These are phyloP conservation scores for Ophion ellenae DNA, from an alignment of 2,888 invertebrate genomes.

Conservation along the genomic window DNA sequence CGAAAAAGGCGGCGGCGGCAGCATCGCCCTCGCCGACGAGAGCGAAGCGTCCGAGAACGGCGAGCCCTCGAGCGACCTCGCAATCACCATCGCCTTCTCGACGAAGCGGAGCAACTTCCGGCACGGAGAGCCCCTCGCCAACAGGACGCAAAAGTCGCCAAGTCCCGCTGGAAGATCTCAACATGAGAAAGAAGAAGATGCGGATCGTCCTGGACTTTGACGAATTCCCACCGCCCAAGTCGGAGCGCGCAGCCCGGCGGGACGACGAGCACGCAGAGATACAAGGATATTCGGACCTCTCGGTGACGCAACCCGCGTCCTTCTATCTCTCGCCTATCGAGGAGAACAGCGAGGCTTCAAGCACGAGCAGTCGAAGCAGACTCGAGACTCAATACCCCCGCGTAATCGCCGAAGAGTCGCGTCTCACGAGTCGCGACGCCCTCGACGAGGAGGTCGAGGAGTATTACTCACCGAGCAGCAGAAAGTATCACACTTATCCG, in stretches of 20 bases:
- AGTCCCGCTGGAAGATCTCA: slow-evolving; percentile 23
- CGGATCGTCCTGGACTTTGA: slow-evolving; percentile 76
- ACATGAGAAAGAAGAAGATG: slow-evolving; percentile 64
- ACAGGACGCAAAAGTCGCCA: slow-evolving; percentile 2
- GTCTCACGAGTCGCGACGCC: slow-evolving; percentile 32
- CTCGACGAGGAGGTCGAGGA: slow-evolving; percentile 54
- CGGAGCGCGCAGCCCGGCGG: slow-evolving; percentile 63
- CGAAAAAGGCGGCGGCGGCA: slow-evolving; percentile 14
- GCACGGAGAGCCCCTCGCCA: slow-evolving; percentile 38
- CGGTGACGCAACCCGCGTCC: slow-evolving; percentile 69
- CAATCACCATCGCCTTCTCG: slow-evolving; percentile 69
- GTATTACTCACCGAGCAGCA: slow-evolving; percentile 66
- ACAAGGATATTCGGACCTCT: slow-evolving; percentile 55
- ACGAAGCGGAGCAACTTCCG: slow-evolving; percentile 46
- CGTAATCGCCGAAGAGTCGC: slow-evolving; percentile 42
- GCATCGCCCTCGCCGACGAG: slow-evolving; percentile 69
- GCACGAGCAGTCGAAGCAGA: slow-evolving; percentile 82
- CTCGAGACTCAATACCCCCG: slow-evolving; percentile 62
- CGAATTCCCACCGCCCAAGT: slow-evolving; percentile 76
- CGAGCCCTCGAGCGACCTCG: slow-evolving; percentile 62
- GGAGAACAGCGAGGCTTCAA: slow-evolving; percentile 86
- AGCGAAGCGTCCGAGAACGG: slow-evolving; percentile 67
- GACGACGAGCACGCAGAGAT: slow-evolving; percentile 57
- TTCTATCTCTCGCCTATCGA: slow-evolving; percentile 85
- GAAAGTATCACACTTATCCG: slow-evolving; percentile 86